These are phyloP conservation scores for Antrozous pallidus DNA, from an alignment of 2,797 vertebrate species.

Conservation along the genomic window DNA sequence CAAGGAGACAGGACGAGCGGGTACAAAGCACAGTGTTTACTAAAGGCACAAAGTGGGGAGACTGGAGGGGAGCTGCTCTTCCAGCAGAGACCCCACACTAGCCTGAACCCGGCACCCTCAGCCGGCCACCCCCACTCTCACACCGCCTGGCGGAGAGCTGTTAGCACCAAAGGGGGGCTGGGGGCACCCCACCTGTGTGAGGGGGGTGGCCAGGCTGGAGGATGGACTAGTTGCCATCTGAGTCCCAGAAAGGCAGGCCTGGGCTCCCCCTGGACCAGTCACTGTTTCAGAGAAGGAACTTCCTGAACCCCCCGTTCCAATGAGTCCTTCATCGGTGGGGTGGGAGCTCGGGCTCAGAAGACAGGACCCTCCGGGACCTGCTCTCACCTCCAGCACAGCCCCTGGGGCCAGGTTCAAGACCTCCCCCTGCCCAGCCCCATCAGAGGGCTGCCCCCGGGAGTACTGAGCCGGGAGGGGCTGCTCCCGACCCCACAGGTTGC, in stretches of 20 bases:
- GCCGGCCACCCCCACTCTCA: constrained; percentile 56
- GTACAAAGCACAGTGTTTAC: constrained; percentile 80
- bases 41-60: constrained; percentile 69
- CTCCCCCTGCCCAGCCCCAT: background rate
- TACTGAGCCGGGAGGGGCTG: background rate
- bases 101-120: constrained; percentile 44
- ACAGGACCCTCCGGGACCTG: background rate
- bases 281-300: background rate
- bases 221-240: background rate
- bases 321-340: background rate
- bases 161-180: constrained; percentile 73
- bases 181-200: background rate
- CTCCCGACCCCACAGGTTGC: constrained; percentile 39
- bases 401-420: background rate
- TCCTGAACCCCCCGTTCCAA: background rate
- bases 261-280: constrained; percentile 12
- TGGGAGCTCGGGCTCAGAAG: background rate
- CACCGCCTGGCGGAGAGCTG: constrained; percentile 65
- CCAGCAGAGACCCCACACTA: constrained; percentile 15
- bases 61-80: constrained; percentile 45
- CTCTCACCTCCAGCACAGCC: background rate
- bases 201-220: constrained; percentile 5
- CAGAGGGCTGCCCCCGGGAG: background rate
- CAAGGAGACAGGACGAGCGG: constrained; percentile 40
- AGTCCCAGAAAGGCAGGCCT: constrained; percentile 46